Percentiles rank a stretch among this genome's conserved stretches.
phyloP scores from a whole-genome alignment of 2,888 invertebrate genomes.

The Xylota segnis region DNA sequence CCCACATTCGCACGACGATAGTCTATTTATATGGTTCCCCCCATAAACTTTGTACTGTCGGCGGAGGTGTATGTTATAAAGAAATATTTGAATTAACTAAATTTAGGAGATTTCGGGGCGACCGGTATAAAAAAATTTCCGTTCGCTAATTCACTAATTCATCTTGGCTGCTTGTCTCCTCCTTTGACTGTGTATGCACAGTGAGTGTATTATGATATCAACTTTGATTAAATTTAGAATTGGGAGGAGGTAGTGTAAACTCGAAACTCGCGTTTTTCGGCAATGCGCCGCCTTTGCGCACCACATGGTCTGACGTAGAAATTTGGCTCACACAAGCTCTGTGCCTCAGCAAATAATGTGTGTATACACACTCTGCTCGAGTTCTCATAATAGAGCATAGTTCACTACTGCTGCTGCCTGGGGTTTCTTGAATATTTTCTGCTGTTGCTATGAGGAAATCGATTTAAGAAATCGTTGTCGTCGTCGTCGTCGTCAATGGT shows the following conservation, averaged over 20 bases:
- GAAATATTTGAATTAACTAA: slow-evolving; percentile 58
- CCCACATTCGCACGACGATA: slow-evolving; percentile 37
- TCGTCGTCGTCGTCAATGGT: slow-evolving; percentile 63
- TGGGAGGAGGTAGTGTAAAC: slow-evolving; percentile 14
- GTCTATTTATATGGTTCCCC: slow-evolving; percentile 36
- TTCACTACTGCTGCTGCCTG: slow-evolving; percentile 44
- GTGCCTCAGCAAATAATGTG: neutral
- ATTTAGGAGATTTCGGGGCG: slow-evolving; percentile 47
- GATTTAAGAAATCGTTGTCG: slow-evolving; percentile 75
- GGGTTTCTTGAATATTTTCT: slow-evolving; percentile 60
- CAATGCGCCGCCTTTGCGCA: slow-evolving; percentile 61
- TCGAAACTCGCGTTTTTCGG: slow-evolving; percentile 65
- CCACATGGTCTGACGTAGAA: slow-evolving; percentile 58
- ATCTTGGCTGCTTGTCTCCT: neutral
- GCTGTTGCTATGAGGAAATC: slow-evolving; percentile 79
- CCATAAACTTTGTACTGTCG: slow-evolving; percentile 7
- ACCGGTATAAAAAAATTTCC: slow-evolving; percentile 54
- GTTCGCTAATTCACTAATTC: slow-evolving; percentile 45
- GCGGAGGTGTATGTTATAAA: neutral
- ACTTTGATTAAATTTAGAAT: slow-evolving; percentile 74
- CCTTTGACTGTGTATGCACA: neutral
- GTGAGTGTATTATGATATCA: slow-evolving; percentile 53
- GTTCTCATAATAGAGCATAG: slow-evolving; percentile 50
- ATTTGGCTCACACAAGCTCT: slow-evolving; percentile 47
- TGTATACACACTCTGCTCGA: slow-evolving; percentile 35